These are phyloP conservation scores for Lates calcarifer DNA, from an alignment of 2,113 vertebrate species.

Conservation along the genomic window DNA sequence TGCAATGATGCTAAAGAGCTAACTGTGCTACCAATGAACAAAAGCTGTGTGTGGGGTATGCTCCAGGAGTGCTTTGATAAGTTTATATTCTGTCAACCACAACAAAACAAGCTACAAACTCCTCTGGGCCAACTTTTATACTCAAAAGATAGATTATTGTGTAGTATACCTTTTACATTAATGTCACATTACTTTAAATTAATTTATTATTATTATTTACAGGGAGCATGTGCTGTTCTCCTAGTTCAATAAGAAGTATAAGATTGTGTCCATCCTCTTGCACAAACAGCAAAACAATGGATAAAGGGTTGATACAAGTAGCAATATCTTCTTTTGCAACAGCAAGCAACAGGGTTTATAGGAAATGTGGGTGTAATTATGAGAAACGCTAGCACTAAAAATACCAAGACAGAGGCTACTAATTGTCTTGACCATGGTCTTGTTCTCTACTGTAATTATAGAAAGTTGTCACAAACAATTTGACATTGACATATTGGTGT, in stretches of 20 bases:
- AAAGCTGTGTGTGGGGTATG: too few relatives aligned
- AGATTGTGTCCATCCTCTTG: not conserved
- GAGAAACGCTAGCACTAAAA: slow-evolving; percentile 31
- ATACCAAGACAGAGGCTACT: slow-evolving; percentile 35
- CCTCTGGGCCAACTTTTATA: too few relatives aligned
- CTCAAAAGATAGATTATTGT: too few relatives aligned
- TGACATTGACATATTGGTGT: slow-evolving; percentile 33
- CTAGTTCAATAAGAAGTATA: not conserved
- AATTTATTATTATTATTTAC: too few relatives aligned
- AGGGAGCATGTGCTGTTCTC: not conserved
- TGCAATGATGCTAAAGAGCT: too few relatives aligned
- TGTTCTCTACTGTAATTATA: slow-evolving; percentile 43
- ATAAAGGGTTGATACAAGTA: not conserved
- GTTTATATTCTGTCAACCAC: too few relatives aligned
- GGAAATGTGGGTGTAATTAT: slow-evolving; percentile 17
- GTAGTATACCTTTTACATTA: not conserved
- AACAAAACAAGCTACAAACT: too few relatives aligned
- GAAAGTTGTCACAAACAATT: slow-evolving; percentile 46
- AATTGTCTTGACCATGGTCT: slow-evolving; percentile 20
- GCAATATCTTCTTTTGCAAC: not conserved
- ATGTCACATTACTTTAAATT: not conserved
- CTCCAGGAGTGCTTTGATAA: too few relatives aligned
- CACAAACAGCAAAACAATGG: slow-evolving; percentile 4
- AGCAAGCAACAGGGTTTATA: slow-evolving; percentile 3
- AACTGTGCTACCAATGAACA: too few relatives aligned